Evolutionary conservation across 2,888 invertebrate species (phyloP), one percentile per base, ranked within the genome.

Genomic region (Drosophila helvetica): DNA sequence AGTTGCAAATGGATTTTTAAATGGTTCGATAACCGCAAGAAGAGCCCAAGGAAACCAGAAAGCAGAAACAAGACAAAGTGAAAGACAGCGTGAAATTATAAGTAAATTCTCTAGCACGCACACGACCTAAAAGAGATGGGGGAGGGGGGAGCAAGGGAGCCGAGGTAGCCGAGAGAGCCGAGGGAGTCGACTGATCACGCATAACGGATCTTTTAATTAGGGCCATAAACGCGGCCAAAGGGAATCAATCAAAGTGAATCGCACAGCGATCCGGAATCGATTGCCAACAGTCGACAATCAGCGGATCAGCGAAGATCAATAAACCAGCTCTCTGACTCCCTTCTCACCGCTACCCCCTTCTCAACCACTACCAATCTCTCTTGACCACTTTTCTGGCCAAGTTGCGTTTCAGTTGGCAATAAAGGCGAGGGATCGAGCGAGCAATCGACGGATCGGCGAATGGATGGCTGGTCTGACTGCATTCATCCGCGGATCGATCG

Each of bases 201-300:
- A 77, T 84, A 85, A 88, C 84, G 88, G 88, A 60, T 72, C 78
- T 83, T 80, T 86, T 80, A 82, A 87, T 88, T 82, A 78, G 65
- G 60, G 63, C 69, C 61, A 59, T 55, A 64, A 80, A 75, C 78
- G 72, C 63, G 75, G 65, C 62, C 64, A 78, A 38, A 38, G 75
- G 80, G 77, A 80, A 85, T 82, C 86, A 85, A 86, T 81, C 76
- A 72, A 78, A 69, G 53, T 71, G 58, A 52, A 55, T 52, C 12
- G 19, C 22, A 25, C 42, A 42, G 22, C 61, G 55, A 50, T 42
- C 38, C 12, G 10, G 10, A 43, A 33, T 70, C 54, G 71, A 67
- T 56, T 50, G 55, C 55, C 66, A 33, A n/a, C 52, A 38, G 33
- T 52, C 52, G 30, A 52, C 18, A 52, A 38, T 12, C 52, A 38